These are phyloP conservation scores for Pangasius sanitwongsei DNA, from an alignment of 2,797 vertebrate species.

Conservation along the genomic window DNA sequence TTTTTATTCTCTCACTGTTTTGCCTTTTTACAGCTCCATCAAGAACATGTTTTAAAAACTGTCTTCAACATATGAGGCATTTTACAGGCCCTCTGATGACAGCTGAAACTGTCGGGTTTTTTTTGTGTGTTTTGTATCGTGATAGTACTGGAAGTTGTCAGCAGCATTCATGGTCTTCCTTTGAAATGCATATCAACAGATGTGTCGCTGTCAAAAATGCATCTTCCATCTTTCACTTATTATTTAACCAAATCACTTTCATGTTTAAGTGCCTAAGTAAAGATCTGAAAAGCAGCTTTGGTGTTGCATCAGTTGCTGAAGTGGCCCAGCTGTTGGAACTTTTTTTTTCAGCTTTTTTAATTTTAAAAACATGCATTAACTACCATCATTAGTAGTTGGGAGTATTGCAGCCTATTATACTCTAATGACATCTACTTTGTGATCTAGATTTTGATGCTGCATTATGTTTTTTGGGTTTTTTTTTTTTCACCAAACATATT, in stretches of 20 bases:
- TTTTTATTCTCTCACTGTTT: constrained; percentile 61
- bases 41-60: constrained; percentile 46
- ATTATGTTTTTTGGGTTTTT: neutral
- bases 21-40: neutral
- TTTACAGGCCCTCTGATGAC: constrained; percentile 52
- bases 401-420: neutral
- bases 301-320: neutral
- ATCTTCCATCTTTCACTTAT: constrained; percentile 35
- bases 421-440: neutral
- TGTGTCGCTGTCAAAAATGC: constrained; percentile 43
- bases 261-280: constrained; percentile 27
- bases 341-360: neutral
- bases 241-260: constrained; percentile 37
- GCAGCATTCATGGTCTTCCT: constrained; percentile 47
- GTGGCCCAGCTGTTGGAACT: constrained; percentile 34
- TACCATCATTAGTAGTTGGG: neutral
- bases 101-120: constrained; percentile 42
- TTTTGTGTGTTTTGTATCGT: neutral
- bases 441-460: neutral
- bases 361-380: neutral
- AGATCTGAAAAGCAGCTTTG: constrained; percentile 31
- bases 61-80: constrained; percentile 52
- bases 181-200: constrained; percentile 57
- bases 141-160: constrained; percentile 44
- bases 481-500: neutral